phyloP scores from a whole-genome alignment of 2,888 invertebrate genomes.

The Pristionchus japonicus region DNA sequence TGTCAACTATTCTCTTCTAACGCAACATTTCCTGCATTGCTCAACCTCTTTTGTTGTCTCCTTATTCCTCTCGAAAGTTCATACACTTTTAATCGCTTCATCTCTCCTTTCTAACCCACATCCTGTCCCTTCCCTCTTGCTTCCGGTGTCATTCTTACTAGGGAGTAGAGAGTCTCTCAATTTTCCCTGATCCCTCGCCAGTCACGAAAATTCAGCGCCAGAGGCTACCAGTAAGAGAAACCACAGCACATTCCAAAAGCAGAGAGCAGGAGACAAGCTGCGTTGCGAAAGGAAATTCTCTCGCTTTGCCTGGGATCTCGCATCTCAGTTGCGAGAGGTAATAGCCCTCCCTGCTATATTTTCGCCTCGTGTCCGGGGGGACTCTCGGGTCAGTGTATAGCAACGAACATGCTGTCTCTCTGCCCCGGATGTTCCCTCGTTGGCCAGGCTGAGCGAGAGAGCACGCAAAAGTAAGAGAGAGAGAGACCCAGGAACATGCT shows the following conservation, averaged over 20 bases:
- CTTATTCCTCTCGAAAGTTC: slow-evolving; percentile 18
- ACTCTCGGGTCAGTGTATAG: background rate
- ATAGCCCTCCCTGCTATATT: background rate
- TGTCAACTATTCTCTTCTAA: background rate
- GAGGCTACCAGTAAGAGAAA: too few species aligned
- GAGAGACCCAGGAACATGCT: too few species aligned
- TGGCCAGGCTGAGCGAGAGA: too few species aligned
- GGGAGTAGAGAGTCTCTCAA: background rate
- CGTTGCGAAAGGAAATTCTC: too few species aligned
- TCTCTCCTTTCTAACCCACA: background rate
- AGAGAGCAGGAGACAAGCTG: background rate
- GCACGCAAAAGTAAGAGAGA: too few species aligned
- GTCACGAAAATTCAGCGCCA: too few species aligned
- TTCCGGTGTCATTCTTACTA: slow-evolving; percentile 1
- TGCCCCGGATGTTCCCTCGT: too few species aligned
- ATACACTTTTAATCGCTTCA: slow-evolving; percentile 35
- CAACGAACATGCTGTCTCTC: background rate
- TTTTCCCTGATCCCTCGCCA: background rate
- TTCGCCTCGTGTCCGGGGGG: background rate
- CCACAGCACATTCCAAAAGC: background rate
- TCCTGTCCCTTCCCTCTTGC: background rate
- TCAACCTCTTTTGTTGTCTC: slow-evolving; percentile 7
- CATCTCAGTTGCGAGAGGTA: background rate
- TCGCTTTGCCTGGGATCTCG: background rate
- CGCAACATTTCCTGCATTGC: background rate